Conservation (phyloP, 2,888 invertebrate species). For the Tridacna crocea region DNA sequence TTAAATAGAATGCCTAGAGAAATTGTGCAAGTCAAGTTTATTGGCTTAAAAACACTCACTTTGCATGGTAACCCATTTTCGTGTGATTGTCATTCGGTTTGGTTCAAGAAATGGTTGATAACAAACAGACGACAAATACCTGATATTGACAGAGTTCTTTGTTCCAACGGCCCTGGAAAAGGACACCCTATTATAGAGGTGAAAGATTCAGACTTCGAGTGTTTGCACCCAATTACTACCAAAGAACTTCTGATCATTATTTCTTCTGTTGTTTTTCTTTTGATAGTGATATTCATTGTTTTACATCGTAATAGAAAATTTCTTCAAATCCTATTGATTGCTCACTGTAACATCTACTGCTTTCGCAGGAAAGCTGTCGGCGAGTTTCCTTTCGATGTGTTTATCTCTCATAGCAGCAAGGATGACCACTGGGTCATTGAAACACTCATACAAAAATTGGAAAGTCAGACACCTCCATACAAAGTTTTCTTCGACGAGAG, state of each 20-base stretch:
- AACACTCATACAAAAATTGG: conserved; percentile 17
- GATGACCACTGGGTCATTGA: conserved; percentile 38
- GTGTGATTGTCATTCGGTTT: conserved; percentile 67
- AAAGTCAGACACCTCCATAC: conserved; percentile 32
- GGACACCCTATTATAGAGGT: conserved; percentile 29
- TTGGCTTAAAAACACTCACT: conserved; percentile 22
- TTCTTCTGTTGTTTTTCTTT: background rate
- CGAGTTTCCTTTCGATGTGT: conserved; percentile 38
- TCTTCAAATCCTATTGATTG: conserved; percentile 37
- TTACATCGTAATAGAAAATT: background rate
- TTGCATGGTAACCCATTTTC: conserved; percentile 61
- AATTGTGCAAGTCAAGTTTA: conserved; percentile 38
- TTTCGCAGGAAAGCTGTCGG: conserved; percentile 19
- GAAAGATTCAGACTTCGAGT: conserved; percentile 37
- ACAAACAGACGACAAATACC: conserved; percentile 24
- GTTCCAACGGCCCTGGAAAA: conserved; percentile 28
- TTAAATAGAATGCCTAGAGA: conserved; percentile 46
- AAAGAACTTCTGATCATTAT: conserved; percentile 8
- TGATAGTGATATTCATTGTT: conserved; percentile 15
- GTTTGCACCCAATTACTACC: background rate
- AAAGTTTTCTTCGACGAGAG: conserved; percentile 39
- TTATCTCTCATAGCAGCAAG: conserved; percentile 46
- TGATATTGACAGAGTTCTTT: conserved; percentile 33
- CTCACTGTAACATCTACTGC: conserved; percentile 26
- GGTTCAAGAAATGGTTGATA: conserved; percentile 68